Percentiles rank a stretch among this genome's conserved stretches.
Conservation (phyloP, 2,888 invertebrate species). For the Oscheius sp. region DNA sequence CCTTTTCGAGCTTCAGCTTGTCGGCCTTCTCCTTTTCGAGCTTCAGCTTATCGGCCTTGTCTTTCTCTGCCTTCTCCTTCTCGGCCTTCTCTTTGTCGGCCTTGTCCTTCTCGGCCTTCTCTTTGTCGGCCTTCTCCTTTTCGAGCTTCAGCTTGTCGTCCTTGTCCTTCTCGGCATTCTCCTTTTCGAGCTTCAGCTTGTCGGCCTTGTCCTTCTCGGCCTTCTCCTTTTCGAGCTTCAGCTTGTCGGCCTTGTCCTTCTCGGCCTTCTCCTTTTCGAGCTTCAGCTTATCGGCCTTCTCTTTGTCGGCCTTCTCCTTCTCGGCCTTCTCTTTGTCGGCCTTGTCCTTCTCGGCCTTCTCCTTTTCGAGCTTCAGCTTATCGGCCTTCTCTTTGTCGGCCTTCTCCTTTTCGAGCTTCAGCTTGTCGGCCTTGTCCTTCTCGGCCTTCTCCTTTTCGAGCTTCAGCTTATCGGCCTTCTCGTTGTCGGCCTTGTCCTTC, state of each 20-base stretch:
- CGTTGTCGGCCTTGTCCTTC: conserved; percentile 24
- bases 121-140: conserved; percentile 13
- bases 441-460: conserved; percentile 1
- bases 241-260: conserved; percentile 18
- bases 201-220: conserved; percentile 21
- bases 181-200: not conserved
- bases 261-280: not conserved
- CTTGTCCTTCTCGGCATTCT: not conserved
- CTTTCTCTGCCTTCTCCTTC: not conserved
- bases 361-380: conserved; percentile 2
- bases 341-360: conserved; percentile 15
- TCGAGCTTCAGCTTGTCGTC: not conserved
- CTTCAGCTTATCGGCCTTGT: not conserved
- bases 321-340: conserved; percentile 22
- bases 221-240: conserved; percentile 14
- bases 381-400: conserved; percentile 18
- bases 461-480: conserved; percentile 9
- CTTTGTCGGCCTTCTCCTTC: conserved; percentile 17
- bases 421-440: conserved; percentile 22
- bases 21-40: conserved; percentile 4
- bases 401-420: conserved; percentile 13
- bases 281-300: conserved; percentile 12
- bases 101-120: conserved; percentile 19
- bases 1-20: conserved; percentile 1
- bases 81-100: conserved; percentile 17